These are phyloP conservation scores for Himalopsyche kuldschensis DNA, from an alignment of 2,888 invertebrate genomes.

Conservation along the genomic window DNA sequence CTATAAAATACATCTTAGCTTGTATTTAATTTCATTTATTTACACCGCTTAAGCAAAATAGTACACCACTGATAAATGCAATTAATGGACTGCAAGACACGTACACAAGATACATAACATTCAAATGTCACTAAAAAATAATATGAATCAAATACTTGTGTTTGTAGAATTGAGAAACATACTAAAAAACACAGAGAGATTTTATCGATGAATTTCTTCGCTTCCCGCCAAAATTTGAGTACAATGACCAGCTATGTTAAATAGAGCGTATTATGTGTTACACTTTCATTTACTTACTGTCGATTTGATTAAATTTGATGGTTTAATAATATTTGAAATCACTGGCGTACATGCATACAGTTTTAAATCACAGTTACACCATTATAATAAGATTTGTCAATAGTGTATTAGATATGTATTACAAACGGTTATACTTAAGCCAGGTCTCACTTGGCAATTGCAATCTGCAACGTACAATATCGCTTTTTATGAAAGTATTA, in stretches of 20 bases:
- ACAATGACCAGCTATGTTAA: conserved; percentile 19
- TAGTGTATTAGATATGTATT: too few relatives aligned
- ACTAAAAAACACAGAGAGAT: not conserved
- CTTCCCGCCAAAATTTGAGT: not conserved
- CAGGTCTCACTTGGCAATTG: too few relatives aligned
- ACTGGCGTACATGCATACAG: not conserved
- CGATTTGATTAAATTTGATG: conserved; percentile 19
- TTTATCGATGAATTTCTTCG: not conserved
- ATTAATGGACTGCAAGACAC: too few relatives aligned
- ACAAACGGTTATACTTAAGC: too few relatives aligned
- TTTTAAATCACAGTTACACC: too few relatives aligned
- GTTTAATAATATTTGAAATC: not conserved
- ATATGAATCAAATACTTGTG: not conserved
- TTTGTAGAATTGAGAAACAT: not conserved
- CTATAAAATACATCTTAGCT: too few relatives aligned
- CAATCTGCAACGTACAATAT: too few relatives aligned
- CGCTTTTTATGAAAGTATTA: too few relatives aligned
- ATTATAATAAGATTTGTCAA: too few relatives aligned
- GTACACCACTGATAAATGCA: too few relatives aligned
- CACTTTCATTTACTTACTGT: conserved; percentile 29
- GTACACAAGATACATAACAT: not conserved
- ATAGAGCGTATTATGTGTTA: conserved; percentile 24
- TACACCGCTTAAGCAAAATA: too few relatives aligned
- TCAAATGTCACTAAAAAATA: not conserved
- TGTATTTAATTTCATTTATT: too few relatives aligned